Evolutionary conservation across 2,888 invertebrate genomes (phyloP).

Genomic region (Uloborus plumipes): DNA sequence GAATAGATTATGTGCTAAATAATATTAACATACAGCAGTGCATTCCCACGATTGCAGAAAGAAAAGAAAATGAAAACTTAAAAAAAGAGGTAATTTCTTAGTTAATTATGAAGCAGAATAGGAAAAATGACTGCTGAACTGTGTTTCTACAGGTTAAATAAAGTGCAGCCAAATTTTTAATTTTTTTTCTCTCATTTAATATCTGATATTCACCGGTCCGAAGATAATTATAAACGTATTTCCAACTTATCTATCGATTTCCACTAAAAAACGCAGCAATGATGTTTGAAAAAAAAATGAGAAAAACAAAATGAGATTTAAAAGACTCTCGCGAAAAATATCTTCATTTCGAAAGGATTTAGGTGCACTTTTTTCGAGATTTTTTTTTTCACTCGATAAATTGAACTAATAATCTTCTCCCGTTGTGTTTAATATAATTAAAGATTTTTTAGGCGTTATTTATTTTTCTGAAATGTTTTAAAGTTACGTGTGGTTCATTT

Average conservation of each 20-base stretch:
- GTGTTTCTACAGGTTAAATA: conserved; percentile 7
- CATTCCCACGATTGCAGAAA: conserved; percentile 10
- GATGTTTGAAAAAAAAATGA: conserved; percentile 5
- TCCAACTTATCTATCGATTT: conserved; percentile 27
- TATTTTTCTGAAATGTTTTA: too few relatives aligned
- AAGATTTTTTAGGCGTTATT: too few relatives aligned
- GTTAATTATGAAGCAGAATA: conserved; percentile 10
- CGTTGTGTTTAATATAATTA: too few relatives aligned
- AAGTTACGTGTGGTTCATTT: too few relatives aligned
- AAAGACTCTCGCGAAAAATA: conserved; percentile 16
- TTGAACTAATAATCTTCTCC: too few relatives aligned
- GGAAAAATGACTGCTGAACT: conserved; percentile 3
- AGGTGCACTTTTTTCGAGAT: conserved; percentile 11
- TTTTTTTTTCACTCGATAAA: neutral
- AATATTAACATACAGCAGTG: conserved; percentile 3
- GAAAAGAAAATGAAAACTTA: neutral
- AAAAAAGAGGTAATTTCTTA: neutral
- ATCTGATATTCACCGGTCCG: neutral
- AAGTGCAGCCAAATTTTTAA: neutral
- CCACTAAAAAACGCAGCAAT: conserved; percentile 2
- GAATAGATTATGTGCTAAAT: too few relatives aligned
- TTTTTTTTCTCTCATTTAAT: neutral
- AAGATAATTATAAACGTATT: conserved; percentile 47
- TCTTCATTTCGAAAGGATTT: conserved; percentile 25
- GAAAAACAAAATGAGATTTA: conserved; percentile 23